A percentile compares a stretch with the other conserved stretches of the same genome.
Evolutionary conservation across 2,113 vertebrate genomes (phyloP).

Genomic region (Choloepus hoffmanni): DNA sequence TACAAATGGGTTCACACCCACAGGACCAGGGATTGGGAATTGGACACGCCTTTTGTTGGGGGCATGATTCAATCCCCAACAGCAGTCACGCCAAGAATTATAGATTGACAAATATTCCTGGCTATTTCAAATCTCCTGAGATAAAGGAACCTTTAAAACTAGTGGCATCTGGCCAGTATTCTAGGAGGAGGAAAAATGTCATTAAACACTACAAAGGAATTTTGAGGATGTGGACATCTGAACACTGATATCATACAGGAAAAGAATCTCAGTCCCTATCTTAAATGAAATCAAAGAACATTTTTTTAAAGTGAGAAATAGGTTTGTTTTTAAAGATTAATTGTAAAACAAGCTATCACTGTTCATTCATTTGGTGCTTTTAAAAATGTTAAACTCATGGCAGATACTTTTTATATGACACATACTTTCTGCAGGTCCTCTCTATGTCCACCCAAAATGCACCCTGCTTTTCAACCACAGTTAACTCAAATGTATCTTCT

Average conservation of each 20-base stretch:
- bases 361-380: not conserved
- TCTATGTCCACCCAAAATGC: not conserved
- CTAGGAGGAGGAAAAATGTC: slow-evolving; percentile 1
- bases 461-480: not conserved
- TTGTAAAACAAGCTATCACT: slow-evolving; percentile 31
- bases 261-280: not conserved
- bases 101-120: too few relatives aligned
- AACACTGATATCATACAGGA: not conserved
- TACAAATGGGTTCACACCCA: too few relatives aligned
- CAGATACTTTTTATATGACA: not conserved
- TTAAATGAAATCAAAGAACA: slow-evolving; percentile 41
- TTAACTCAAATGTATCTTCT: not conserved
- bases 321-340: slow-evolving; percentile 50
- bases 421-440: not conserved
- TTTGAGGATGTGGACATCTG: not conserved
- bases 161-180: not conserved
- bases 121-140: not conserved
- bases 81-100: too few relatives aligned
- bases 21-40: too few relatives aligned
- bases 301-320: not conserved
- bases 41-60: too few relatives aligned
- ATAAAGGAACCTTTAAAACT: slow-evolving; percentile 36
- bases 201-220: slow-evolving; percentile 45
- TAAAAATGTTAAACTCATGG: not conserved
- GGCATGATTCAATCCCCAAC: too few relatives aligned